A percentile compares a stretch with the other conserved stretches of the same genome.
These are phyloP conservation scores for Sinocyclocheilus grahami DNA, from an alignment of 2,113 vertebrate species.

Conservation along the genomic window DNA sequence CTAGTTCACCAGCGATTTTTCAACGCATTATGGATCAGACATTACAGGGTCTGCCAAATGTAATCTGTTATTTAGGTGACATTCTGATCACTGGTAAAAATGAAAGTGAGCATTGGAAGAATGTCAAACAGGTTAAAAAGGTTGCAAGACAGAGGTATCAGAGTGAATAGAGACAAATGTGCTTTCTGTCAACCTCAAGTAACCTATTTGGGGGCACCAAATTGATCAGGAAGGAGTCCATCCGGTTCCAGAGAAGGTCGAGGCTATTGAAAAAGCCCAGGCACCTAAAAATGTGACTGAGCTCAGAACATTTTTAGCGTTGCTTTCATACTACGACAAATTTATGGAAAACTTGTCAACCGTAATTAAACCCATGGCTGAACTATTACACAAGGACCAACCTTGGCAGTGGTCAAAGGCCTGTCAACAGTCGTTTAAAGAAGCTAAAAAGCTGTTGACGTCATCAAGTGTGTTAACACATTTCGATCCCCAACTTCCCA, in stretches of 20 bases:
- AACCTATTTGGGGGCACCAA: not conserved
- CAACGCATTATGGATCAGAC: not conserved
- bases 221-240: not conserved
- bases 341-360: too few relatives aligned
- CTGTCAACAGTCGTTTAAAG: too few relatives aligned
- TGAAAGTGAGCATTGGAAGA: too few relatives aligned
- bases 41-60: not conserved
- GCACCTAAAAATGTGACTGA: slow-evolving; percentile 2
- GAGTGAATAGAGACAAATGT: not conserved
- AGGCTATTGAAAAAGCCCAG: not conserved
- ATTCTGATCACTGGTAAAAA: too few relatives aligned
- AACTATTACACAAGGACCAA: too few relatives aligned
- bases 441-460: too few relatives aligned
- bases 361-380: too few relatives aligned
- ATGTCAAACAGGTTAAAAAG: not conserved
- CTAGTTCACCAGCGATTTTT: not conserved
- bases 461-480: too few relatives aligned
- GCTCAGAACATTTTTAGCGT: not conserved
- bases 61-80: too few relatives aligned
- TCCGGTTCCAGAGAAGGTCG: not conserved
- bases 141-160: not conserved
- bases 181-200: not conserved
- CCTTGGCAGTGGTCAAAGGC: too few relatives aligned
- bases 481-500: too few relatives aligned
- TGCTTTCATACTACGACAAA: not conserved